phyloP scores from a whole-genome alignment of 1,140 invertebrate genomes.

The Diabrotica undecimpunctata region DNA sequence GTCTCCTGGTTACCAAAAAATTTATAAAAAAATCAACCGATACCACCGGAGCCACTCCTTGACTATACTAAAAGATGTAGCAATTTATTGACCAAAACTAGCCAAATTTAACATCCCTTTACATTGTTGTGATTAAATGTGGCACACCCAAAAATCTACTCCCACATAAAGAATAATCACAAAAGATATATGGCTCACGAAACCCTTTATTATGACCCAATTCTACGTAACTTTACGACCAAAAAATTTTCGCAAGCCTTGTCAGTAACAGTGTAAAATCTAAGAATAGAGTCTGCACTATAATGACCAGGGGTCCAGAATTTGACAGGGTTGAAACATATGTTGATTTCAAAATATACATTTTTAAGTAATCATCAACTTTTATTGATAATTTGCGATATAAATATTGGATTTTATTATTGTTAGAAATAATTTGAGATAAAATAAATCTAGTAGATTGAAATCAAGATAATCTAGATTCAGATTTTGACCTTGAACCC shows the following conservation, averaged over 20 bases:
- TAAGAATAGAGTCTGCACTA: no score
- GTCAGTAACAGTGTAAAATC: no score
- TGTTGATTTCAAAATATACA: background rate
- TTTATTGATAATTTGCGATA: no score
- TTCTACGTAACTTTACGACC: background rate
- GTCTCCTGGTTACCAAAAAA: no score
- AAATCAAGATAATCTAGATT: background rate
- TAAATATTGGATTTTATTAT: background rate
- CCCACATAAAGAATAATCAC: background rate
- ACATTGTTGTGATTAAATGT: background rate
- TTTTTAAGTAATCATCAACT: no score
- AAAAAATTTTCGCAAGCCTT: no score
- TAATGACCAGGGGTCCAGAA: background rate
- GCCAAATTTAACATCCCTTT: no score
- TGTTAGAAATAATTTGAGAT: background rate
- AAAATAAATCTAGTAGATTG: background rate
- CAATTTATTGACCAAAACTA: no score
- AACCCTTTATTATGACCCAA: background rate
- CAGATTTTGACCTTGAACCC: conserved; percentile 1
- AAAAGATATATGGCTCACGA: background rate
- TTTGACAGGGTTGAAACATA: background rate
- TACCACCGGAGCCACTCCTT: no score
- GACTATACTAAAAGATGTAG: no score
- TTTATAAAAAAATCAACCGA: no score
- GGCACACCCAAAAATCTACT: background rate